Base-by-base conservation (phyloP, 1,140 invertebrate species). In the Hypsibius dujardini region DNA sequence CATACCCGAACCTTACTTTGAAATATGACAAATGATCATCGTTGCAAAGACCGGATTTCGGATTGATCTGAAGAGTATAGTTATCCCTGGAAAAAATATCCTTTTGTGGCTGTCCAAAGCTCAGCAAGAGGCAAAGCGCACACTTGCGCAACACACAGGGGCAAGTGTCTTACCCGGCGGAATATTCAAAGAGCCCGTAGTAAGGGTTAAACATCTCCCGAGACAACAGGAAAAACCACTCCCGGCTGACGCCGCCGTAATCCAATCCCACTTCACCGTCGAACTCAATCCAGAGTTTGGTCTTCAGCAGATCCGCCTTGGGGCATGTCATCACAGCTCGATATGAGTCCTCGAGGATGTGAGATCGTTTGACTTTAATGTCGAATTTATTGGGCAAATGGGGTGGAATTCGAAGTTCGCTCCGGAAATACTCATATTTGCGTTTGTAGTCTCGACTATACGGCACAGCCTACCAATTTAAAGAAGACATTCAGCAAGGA, bases 161-260 rank as follows among this genome's bases (percentile, higher is more conserved):
- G 28, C 45, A 59, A 71, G 47, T 46, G 70, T 83, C 86, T 85
- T 82, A 88, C 90, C 94, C 95, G 15, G 95, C 94, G 14, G 93
- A 96, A 83, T 98, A 98, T 81, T 98, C 94, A 83, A 98, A 98
- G 28, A 98, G 84, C 0, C 94, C 94, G 81, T 98, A 98, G 78
- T 98, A 98, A 1, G 95, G 95, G 83, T 98, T 98, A 80, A 98
- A 98, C 92, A 98, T 97, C 84, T 98, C 94, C 81, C 95, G 95
- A 0, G 93, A 97, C 46, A 99, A 81, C 46, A 98, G 84, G 83
- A 95, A 98, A 83, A 98, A 98, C 92, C 93, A 98, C 84, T 98
- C 95, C 74, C 92, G 83, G 28, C 90, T 90, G 67, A 98, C 84
- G 71, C 95, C 95, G 73, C 95, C 95, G 80, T 98, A 98, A 83